A percentile compares a stretch with the other conserved stretches of the same genome.
Evolutionary conservation across 1,140 invertebrate species (phyloP).

Genomic region (Agrilus planipennis): DNA sequence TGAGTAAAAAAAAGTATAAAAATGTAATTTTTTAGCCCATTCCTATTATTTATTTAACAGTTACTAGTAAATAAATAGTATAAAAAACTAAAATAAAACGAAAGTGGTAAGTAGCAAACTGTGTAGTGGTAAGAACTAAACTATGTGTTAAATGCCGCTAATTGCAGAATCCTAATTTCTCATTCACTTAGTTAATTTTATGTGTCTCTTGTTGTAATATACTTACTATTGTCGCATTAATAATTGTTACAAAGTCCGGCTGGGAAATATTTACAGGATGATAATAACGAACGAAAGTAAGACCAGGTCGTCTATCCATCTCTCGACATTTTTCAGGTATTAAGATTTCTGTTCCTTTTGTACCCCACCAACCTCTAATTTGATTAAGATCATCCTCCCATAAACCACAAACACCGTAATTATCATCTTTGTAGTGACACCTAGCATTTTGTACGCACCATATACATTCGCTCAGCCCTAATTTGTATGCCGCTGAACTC

Average conservation of each 20-base stretch:
- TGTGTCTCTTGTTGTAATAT: no score
- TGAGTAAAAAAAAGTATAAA: no score
- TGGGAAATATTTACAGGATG: conserved; percentile 74
- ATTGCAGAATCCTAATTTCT: no score
- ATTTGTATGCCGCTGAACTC: conserved; percentile 63
- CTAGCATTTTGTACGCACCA: conserved; percentile 88
- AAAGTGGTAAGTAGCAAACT: no score
- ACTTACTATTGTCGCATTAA: conserved; percentile 62
- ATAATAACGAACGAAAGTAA: conserved; percentile 79
- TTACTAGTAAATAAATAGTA: no score
- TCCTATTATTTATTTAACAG: no score
- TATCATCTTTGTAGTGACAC: conserved; percentile 80
- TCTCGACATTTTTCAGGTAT: conserved; percentile 64
- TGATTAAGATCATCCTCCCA: conserved; percentile 64
- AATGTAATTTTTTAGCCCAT: no score
- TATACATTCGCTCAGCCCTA: conserved; percentile 64
- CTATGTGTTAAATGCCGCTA: no score
- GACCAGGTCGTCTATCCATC: conserved; percentile 70
- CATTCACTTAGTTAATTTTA: no score
- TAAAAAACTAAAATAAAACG: no score
- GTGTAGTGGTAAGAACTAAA: no score
- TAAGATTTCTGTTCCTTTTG: conserved; percentile 66
- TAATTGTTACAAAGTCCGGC: conserved; percentile 72
- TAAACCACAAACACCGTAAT: conserved; percentile 65
- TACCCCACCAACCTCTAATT: conserved; percentile 79